These are phyloP conservation scores for Drosophila equinoxialis DNA, from an alignment of 1,140 invertebrate genomes.

Conservation along the genomic window DNA sequence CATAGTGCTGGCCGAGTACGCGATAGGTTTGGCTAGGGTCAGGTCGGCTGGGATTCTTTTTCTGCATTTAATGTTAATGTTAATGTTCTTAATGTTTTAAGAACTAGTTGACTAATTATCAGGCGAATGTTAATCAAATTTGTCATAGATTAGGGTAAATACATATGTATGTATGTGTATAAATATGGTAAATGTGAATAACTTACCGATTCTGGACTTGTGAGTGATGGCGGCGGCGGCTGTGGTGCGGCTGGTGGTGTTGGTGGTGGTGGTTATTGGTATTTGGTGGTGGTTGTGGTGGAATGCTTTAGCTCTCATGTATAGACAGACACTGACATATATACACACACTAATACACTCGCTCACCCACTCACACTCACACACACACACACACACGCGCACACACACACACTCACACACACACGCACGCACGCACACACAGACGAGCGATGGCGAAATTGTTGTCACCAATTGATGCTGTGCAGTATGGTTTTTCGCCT, in stretches of 20 bases:
- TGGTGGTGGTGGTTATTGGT: neutral
- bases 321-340: neutral
- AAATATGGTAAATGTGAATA: neutral
- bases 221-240: neutral
- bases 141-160: too few species aligned
- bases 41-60: too few species aligned
- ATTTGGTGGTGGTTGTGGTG: constrained; percentile 5
- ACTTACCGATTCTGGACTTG: constrained; percentile 1
- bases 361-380: neutral
- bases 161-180: too few species aligned
- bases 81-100: too few species aligned
- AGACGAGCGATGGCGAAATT: neutral
- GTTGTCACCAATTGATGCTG: constrained; percentile 7
- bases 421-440: neutral
- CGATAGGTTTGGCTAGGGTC: too few species aligned
- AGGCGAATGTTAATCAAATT: too few species aligned
- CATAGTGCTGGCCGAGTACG: too few species aligned
- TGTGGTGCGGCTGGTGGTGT: neutral
- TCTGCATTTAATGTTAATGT: too few species aligned
- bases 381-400: neutral
- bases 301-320: constrained; percentile 11
- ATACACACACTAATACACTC: neutral
- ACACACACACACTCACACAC: neutral
- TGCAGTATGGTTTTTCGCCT: neutral
- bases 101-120: too few species aligned